Conservation (phyloP, 1,140 invertebrate genomes). For the Parasteatoda tepidariorum region DNA sequence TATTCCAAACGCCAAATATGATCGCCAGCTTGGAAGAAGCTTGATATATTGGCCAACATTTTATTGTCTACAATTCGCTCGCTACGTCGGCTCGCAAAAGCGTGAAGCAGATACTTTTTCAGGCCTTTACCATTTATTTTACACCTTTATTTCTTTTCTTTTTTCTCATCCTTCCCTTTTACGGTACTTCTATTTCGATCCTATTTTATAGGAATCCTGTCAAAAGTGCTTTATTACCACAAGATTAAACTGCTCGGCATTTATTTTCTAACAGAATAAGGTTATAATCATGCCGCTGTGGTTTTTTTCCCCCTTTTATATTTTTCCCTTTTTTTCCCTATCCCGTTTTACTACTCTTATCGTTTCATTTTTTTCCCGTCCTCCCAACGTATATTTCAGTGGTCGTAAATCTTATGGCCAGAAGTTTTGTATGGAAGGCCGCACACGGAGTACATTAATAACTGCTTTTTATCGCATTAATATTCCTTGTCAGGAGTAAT, state of each 20-base stretch:
- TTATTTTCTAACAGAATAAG: slow-evolving; percentile 58
- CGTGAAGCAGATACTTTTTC: slow-evolving; percentile 58
- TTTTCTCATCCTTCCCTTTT: slow-evolving; percentile 33
- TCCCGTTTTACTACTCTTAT: slow-evolving; percentile 53
- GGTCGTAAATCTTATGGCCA: slow-evolving; percentile 49
- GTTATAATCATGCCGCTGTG: slow-evolving; percentile 55
- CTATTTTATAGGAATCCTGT: slow-evolving; percentile 58
- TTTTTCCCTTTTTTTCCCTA: not conserved
- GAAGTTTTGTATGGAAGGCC: slow-evolving; percentile 27
- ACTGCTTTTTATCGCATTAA: slow-evolving; percentile 60
- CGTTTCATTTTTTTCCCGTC: slow-evolving; percentile 17
- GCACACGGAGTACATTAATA: slow-evolving; percentile 49
- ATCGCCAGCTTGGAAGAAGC: not conserved
- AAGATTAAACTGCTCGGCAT: slow-evolving; percentile 58
- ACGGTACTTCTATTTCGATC: slow-evolving; percentile 59
- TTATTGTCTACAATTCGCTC: slow-evolving; percentile 59
- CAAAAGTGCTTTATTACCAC: slow-evolving; percentile 60
- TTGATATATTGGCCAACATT: slow-evolving; percentile 58
- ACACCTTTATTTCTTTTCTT: slow-evolving; percentile 7
- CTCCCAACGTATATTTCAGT: not conserved
- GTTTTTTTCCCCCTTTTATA: slow-evolving; percentile 1
- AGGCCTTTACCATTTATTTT: slow-evolving; percentile 47
- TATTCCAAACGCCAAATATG: slow-evolving; percentile 14
- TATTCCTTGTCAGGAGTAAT: slow-evolving; percentile 56
- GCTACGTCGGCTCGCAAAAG: slow-evolving; percentile 35